These are phyloP conservation scores for Gallinago media DNA, from an alignment of 2,113 vertebrate species.

Conservation along the genomic window DNA sequence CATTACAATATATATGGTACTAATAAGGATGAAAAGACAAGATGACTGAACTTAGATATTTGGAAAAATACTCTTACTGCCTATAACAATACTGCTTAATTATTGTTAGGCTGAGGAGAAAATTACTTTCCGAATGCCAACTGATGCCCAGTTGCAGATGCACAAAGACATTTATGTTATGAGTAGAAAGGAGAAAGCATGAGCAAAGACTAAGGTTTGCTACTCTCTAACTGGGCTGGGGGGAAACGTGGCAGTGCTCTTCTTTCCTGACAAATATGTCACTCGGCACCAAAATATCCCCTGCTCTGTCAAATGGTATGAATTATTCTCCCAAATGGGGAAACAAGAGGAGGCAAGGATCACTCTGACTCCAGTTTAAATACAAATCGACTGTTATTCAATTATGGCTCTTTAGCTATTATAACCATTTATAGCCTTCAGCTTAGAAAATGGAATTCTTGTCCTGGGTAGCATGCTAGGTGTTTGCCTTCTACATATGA, in stretches of 20 bases:
- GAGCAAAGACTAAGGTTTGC: neutral
- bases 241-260: neutral
- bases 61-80: neutral
- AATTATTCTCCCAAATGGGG: neutral
- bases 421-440: neutral
- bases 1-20: neutral
- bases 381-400: neutral
- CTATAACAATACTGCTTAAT: neutral
- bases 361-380: neutral
- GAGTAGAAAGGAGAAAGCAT: neutral
- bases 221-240: neutral
- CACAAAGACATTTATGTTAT: neutral
- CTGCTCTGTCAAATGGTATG: neutral
- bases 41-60: neutral
- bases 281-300: neutral
- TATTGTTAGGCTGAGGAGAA: neutral
- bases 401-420: neutral
- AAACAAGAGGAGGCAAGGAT: neutral
- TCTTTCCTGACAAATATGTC: neutral
- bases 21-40: neutral
- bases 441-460: neutral
- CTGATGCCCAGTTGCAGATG: neutral
- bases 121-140: neutral
- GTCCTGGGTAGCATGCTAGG: neutral
- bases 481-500: neutral